Evolutionary conservation across 2,888 invertebrate species (phyloP).

Genomic region (Drosophila longiperda): DNA sequence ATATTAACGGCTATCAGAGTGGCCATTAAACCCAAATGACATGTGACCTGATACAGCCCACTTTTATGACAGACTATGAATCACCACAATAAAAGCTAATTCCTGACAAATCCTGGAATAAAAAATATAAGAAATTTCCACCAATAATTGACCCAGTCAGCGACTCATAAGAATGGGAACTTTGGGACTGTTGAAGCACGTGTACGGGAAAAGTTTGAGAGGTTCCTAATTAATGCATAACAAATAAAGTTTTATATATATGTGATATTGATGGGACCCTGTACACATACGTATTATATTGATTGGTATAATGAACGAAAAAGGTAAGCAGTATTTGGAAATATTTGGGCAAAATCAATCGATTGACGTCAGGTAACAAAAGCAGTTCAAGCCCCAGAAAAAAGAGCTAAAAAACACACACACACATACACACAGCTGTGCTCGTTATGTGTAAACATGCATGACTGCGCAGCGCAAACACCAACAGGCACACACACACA

Average conservation of each 20-base stretch:
- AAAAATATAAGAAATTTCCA: not conserved
- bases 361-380: slow-evolving; percentile 75
- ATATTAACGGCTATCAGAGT: slow-evolving; percentile 46
- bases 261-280: slow-evolving; percentile 54
- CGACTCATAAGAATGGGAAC: too few relatives aligned
- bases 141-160: slow-evolving; percentile 40
- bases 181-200: slow-evolving; percentile 22
- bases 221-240: slow-evolving; percentile 72
- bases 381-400: slow-evolving; percentile 34
- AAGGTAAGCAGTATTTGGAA: slow-evolving; percentile 11
- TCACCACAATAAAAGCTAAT: slow-evolving; percentile 18
- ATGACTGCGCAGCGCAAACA: slow-evolving; percentile 52
- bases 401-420: slow-evolving; percentile 20
- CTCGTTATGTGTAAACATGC: slow-evolving; percentile 59
- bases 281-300: slow-evolving; percentile 1
- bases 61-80: slow-evolving; percentile 43
- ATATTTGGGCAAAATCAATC: slow-evolving; percentile 59
- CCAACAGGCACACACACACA: slow-evolving; percentile 8
- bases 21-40: slow-evolving; percentile 63
- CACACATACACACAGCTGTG: slow-evolving; percentile 22
- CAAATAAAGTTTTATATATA: slow-evolving; percentile 47
- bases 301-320: slow-evolving; percentile 8
- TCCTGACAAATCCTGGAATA: slow-evolving; percentile 6
- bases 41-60: slow-evolving; percentile 53
- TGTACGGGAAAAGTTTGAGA: slow-evolving; percentile 13